Conservation (phyloP, 2,888 invertebrate species). For the Uropetala carovei region DNA sequence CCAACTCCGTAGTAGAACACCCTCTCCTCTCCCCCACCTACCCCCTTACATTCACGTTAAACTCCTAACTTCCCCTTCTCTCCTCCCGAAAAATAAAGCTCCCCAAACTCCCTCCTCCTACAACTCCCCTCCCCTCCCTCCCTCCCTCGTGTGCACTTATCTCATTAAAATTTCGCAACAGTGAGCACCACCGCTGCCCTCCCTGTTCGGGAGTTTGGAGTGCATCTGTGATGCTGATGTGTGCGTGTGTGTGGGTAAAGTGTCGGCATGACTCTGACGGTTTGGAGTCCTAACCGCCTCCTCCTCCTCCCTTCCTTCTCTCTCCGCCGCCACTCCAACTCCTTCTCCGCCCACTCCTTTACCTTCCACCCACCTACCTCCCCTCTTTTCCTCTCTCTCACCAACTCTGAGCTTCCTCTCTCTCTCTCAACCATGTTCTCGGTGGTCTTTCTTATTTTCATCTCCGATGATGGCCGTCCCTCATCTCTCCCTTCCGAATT, state of each 20-base stretch:
- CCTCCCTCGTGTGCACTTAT: conserved; percentile 42
- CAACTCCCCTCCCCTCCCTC: conserved; percentile 6
- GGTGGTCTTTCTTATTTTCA: neutral
- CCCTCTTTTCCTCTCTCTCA: neutral
- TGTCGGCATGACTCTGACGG: conserved; percentile 53
- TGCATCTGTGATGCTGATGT: conserved; percentile 23
- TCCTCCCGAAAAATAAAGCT: neutral
- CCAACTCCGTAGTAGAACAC: neutral
- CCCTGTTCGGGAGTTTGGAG: conserved; percentile 50
- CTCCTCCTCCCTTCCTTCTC: neutral
- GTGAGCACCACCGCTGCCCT: conserved; percentile 49
- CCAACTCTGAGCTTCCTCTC: neutral
- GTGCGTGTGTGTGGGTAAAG: conserved; percentile 14
- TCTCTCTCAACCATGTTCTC: neutral
- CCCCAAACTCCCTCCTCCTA: neutral
- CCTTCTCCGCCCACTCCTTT: neutral
- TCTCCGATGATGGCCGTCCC: no score
- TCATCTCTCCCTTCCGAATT: no score
- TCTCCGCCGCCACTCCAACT: neutral
- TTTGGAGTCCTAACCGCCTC: neutral
- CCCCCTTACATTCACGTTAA: neutral
- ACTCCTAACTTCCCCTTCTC: conserved; percentile 23
- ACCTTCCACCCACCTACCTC: neutral
- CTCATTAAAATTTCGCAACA: conserved; percentile 64
- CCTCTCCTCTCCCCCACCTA: neutral